These are phyloP conservation scores for Polyommatus icarus DNA, from an alignment of 2,888 invertebrate species.

Conservation along the genomic window DNA sequence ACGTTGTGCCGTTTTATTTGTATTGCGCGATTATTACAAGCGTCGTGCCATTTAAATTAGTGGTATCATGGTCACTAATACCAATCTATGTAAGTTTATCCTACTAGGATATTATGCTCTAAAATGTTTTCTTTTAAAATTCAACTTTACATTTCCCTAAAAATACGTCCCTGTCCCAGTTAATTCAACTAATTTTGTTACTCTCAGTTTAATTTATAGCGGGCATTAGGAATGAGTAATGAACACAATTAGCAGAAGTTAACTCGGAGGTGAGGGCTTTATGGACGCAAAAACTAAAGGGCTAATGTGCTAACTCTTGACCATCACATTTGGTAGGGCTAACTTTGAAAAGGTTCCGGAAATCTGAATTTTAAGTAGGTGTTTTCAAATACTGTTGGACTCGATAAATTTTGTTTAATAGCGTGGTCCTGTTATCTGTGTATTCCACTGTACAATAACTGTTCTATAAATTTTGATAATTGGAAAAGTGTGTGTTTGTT, in stretches of 20 bases:
- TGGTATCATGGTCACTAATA: no score
- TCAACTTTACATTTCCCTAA: neutral
- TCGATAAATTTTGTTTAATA: neutral
- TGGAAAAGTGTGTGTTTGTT: no score
- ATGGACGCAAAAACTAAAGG: conserved; percentile 20
- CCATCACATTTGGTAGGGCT: neutral
- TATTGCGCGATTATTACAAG: no score
- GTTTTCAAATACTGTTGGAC: no score
- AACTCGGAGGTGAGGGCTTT: conserved; percentile 10
- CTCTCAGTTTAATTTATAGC: conserved; percentile 15
- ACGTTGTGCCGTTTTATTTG: no score
- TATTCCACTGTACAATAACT: no score
- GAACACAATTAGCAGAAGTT: conserved; percentile 25
- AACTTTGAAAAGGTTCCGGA: neutral
- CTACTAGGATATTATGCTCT: neutral
- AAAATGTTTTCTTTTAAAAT: neutral
- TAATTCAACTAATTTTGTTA: conserved; percentile 13
- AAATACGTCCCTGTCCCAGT: conserved; percentile 7
- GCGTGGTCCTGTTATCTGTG: no score
- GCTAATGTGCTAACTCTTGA: conserved; percentile 7
- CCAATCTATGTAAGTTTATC: neutral
- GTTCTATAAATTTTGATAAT: no score
- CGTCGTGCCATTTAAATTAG: no score
- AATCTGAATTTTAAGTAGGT: neutral
- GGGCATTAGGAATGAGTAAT: conserved; percentile 21